phyloP scores from a whole-genome alignment of 2,113 vertebrate species.

The Mugil cephalus region DNA sequence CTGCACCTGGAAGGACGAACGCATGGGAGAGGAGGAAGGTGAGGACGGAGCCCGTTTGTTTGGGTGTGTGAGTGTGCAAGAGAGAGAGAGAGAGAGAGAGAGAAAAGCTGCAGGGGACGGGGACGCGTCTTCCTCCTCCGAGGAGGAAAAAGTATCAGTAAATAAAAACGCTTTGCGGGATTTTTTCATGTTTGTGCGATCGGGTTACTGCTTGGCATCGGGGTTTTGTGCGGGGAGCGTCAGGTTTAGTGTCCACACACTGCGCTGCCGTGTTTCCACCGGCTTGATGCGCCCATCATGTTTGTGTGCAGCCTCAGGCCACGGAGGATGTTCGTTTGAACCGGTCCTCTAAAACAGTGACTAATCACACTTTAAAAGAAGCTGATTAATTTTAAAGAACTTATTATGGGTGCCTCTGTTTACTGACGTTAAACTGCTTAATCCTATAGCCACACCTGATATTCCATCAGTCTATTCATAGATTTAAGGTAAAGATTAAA shows the following conservation, averaged over 20 bases:
- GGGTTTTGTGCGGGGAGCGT: constrained; percentile 9
- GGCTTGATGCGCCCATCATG: constrained; percentile 31
- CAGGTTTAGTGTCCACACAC: constrained; percentile 19
- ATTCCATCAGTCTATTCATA: no score
- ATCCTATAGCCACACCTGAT: background rate
- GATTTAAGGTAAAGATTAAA: no score
- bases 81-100: no score
- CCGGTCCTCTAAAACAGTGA: constrained; percentile 3
- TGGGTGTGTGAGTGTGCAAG: background rate
- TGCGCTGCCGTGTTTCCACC: constrained; percentile 47
- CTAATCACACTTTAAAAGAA: no score
- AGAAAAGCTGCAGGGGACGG: background rate
- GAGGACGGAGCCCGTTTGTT: constrained; percentile 47
- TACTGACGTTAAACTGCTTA: background rate
- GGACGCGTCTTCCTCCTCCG: constrained; percentile 19
- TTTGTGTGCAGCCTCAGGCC: constrained; percentile 42
- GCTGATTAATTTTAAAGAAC: no score
- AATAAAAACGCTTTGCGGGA: background rate
- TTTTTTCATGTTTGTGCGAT: background rate
- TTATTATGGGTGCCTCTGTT: background rate
- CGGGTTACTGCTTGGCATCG: background rate
- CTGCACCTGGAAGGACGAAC: constrained; percentile 96
- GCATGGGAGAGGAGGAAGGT: constrained; percentile 98
- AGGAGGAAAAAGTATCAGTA: background rate
- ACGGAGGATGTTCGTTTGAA: background rate